Evolutionary conservation across 2,113 vertebrate species (phyloP), one percentile per base, ranked within the genome.

Genomic region (Dunckerocampus dactyliophorus): DNA sequence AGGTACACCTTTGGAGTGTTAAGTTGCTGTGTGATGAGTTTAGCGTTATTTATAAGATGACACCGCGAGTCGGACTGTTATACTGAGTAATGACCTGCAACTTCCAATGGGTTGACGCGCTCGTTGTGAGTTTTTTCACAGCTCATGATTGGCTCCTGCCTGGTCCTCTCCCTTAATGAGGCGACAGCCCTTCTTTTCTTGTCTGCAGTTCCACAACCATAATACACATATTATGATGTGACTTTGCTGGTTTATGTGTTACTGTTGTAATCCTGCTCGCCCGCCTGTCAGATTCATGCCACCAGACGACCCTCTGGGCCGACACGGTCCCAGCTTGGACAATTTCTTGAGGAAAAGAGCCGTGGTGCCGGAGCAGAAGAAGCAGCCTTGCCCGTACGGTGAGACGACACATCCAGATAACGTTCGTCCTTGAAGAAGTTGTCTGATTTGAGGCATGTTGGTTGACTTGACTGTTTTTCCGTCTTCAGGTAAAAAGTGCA

Each of bases 351-450:
- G 96, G 81, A 98, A 95, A 87, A 92, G 93, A 70, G 95, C 95
- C 9, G 85, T 98, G 59, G 88, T 98, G 69, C 96, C 95, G 4
- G 96, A 98, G 80, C 94, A 97, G 88, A 99, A 95, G 88, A 99
- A 98, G 67, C 96, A 99, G 76, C 96, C 96, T 0, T 99, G 96
- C 82, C 96, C 96, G 54, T 99, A 99, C 0, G 96, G 96, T 98
- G 90, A 77, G 83, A 67, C 5, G 12, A 39, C 52, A 5, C 0
- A 54, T 47, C 17, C 8, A 34, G 22, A 24, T 24, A 4, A 59
- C n/a, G 4, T 17, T n/a, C 4, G 11, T 39, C 11, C 12, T 54
- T 54, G 19, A 39, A 11, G 14, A 24, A 28, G 12, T 11, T 47
- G 45, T 12, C 39, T 14, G 2, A 43, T 43, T 14, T 3, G 13